Percentiles rank a stretch among this genome's conserved stretches.
phyloP scores from a whole-genome alignment of 2,888 invertebrate species.

The Spodoptera picta region DNA sequence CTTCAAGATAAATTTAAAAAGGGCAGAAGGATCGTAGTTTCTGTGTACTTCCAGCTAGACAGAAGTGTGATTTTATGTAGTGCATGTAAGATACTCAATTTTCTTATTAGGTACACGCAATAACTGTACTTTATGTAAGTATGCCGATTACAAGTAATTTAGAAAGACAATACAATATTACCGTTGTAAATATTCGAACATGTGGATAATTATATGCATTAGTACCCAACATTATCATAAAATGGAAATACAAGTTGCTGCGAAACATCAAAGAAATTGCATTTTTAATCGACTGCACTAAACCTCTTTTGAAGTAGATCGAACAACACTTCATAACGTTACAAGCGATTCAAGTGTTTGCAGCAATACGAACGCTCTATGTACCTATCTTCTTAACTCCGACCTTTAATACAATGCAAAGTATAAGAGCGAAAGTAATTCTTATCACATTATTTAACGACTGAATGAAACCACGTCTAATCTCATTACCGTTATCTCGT shows the following conservation, averaged over 20 bases:
- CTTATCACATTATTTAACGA: slow-evolving; percentile 46
- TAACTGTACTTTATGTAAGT: not conserved
- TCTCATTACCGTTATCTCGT: slow-evolving; percentile 69
- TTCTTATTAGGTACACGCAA: not conserved
- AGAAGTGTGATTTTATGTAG: too few relatives aligned
- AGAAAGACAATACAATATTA: slow-evolving; percentile 8
- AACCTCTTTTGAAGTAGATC: slow-evolving; percentile 23
- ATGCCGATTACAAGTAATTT: slow-evolving; percentile 19
- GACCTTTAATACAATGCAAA: slow-evolving; percentile 34
- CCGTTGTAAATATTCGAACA: not conserved
- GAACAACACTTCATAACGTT: slow-evolving; percentile 36
- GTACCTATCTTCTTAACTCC: slow-evolving; percentile 6
- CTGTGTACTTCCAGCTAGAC: too few relatives aligned
- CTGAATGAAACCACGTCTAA: slow-evolving; percentile 52
- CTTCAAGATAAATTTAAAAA: too few relatives aligned
- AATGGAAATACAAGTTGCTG: slow-evolving; percentile 11
- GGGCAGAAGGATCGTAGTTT: too few relatives aligned
- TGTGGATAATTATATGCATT: not conserved
- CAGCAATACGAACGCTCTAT: slow-evolving; percentile 25
- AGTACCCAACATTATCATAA: not conserved
- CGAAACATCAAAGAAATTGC: slow-evolving; percentile 25
- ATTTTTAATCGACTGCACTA: slow-evolving; percentile 28
- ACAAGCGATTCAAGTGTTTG: slow-evolving; percentile 33
- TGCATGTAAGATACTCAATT: too few relatives aligned
- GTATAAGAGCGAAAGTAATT: slow-evolving; percentile 28